phyloP scores from a whole-genome alignment of 2,113 vertebrate genomes.

The Rhombomys opimus region DNA sequence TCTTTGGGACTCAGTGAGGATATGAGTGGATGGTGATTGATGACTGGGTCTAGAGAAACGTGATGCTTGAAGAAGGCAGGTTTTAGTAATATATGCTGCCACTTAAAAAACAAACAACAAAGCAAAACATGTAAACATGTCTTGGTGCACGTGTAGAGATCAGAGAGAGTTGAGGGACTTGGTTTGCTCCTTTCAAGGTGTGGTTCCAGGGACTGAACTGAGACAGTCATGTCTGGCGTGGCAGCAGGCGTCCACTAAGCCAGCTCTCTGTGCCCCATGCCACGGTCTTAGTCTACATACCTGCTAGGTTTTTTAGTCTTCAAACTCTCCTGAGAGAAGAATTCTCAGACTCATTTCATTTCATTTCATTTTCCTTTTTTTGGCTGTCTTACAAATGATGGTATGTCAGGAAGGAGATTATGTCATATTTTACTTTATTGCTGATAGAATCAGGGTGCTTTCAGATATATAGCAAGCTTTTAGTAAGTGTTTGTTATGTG shows the following conservation, averaged over 20 bases:
- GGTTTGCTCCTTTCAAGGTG: neutral
- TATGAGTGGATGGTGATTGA: neutral
- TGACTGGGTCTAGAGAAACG: neutral
- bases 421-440: neutral
- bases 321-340: neutral
- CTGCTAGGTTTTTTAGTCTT: neutral
- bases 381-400: neutral
- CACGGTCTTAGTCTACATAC: neutral
- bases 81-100: neutral
- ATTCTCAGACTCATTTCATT: neutral
- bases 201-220: neutral
- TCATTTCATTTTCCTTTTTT: neutral
- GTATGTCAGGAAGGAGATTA: neutral
- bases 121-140: neutral
- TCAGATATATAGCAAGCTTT: neutral
- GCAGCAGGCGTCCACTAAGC: neutral
- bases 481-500: conserved; percentile 1
- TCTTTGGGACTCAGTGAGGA: neutral
- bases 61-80: neutral
- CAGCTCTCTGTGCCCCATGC: neutral
- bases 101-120: neutral
- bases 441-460: neutral
- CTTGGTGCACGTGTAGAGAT: neutral
- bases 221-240: neutral
- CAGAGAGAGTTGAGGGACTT: neutral